Evolutionary conservation across 2,888 invertebrate species (phyloP).

Genomic region (Eurois occulta): DNA sequence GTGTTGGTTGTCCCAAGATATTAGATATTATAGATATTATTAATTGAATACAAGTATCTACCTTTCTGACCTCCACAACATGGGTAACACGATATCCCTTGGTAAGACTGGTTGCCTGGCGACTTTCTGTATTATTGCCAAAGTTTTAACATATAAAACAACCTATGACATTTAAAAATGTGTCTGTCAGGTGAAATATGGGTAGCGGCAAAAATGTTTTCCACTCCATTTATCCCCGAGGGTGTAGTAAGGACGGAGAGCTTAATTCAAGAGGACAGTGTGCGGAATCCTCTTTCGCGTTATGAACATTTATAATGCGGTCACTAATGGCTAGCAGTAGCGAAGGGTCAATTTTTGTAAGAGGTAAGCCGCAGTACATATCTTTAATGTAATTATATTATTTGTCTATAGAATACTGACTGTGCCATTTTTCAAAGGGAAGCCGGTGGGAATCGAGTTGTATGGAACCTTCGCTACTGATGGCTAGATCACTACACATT

Average conservation of each 20-base stretch:
- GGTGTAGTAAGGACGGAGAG: slow-evolving; percentile 24
- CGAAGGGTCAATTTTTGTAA: no score
- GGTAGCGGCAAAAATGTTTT: slow-evolving; percentile 14
- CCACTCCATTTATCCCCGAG: slow-evolving; percentile 23
- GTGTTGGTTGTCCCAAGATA: no score
- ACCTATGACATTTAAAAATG: slow-evolving; percentile 13
- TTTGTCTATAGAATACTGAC: no score
- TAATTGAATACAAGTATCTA: no score
- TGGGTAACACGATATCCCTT: not conserved
- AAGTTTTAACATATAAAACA: not conserved
- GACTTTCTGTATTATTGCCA: not conserved
- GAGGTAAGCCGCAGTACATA: no score
- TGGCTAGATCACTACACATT: not conserved
- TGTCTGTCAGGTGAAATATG: not conserved
- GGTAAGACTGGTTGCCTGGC: not conserved
- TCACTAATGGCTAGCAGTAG: not conserved
- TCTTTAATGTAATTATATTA: no score
- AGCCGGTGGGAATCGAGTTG: no score
- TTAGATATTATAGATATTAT: no score
- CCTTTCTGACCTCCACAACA: not conserved
- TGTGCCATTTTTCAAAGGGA: no score
- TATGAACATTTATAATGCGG: not conserved
- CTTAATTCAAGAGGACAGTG: slow-evolving; percentile 41
- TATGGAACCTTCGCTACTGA: no score
- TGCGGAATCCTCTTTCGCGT: not conserved